phyloP scores from a whole-genome alignment of 2,888 invertebrate genomes.

The Cenopis cana region DNA sequence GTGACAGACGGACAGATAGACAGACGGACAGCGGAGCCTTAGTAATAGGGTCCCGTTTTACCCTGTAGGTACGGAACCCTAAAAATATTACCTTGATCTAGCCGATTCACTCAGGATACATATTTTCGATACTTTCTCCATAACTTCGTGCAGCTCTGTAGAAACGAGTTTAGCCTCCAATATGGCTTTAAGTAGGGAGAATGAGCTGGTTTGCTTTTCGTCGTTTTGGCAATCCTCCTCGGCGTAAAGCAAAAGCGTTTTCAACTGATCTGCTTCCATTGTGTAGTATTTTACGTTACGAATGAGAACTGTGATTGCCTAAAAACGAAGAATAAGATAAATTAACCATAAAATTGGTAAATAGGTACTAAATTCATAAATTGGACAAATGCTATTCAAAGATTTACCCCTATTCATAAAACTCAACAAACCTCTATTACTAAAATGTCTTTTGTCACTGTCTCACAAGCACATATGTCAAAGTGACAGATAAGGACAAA shows the following conservation, averaged over 20 bases:
- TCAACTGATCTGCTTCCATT: constrained; percentile 90
- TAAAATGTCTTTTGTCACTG: too few relatives aligned
- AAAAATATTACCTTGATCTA: constrained; percentile 75
- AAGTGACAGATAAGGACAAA: too few relatives aligned
- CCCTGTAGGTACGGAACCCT: too few relatives aligned
- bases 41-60: too few relatives aligned
- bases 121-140: constrained; percentile 92
- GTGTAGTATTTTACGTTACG: constrained; percentile 90
- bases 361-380: too few relatives aligned
- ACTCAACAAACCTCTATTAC: too few relatives aligned
- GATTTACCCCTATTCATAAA: too few relatives aligned
- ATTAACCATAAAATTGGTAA: not conserved
- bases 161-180: constrained; percentile 90
- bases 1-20: too few relatives aligned
- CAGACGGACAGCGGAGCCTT: too few relatives aligned
- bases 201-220: constrained; percentile 94
- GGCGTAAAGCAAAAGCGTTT: constrained; percentile 92
- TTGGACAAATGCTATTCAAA: not conserved
- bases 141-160: constrained; percentile 91
- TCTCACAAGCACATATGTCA: too few relatives aligned
- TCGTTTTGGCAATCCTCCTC: constrained; percentile 95
- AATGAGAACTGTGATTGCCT: constrained; percentile 92
- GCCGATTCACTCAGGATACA: constrained; percentile 91
- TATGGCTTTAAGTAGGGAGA: constrained; percentile 93
- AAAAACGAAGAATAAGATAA: constrained; percentile 7